phyloP scores from a whole-genome alignment of 1,140 invertebrate genomes.

The Helicoverpa armigera region DNA sequence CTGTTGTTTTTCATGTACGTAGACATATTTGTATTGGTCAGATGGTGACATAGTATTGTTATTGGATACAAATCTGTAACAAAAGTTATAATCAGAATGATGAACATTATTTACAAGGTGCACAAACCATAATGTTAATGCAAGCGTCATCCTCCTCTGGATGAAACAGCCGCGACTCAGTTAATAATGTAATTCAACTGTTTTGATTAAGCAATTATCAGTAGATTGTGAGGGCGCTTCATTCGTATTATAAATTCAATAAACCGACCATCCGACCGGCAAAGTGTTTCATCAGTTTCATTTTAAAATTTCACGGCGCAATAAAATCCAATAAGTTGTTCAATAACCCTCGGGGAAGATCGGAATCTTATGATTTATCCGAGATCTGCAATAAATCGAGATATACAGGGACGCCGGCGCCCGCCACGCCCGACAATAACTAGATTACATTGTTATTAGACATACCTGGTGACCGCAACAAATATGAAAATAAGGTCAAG shows the following conservation, averaged over 20 bases:
- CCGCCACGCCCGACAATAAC: background rate
- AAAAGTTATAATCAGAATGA: no score
- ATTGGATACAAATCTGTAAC: no score
- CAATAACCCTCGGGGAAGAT: background rate
- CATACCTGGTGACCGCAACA: no score
- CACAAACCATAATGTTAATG: background rate
- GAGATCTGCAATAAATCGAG: conserved; percentile 12
- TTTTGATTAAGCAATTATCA: conserved; percentile 22
- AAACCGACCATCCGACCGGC: background rate
- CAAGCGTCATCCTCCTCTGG: no score
- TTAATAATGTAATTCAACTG: conserved; percentile 12
- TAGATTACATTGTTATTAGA: background rate
- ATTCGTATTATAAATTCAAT: background rate
- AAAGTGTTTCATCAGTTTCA: background rate
- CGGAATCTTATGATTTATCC: background rate
- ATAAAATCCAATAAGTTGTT: conserved; percentile 26
- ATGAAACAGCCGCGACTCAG: background rate
- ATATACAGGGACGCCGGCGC: background rate
- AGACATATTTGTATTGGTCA: no score
- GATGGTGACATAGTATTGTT: no score
- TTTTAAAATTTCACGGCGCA: conserved; percentile 9
- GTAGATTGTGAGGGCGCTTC: conserved; percentile 10
- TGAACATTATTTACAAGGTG: no score
- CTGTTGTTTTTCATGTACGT: no score
- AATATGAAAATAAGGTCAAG: no score